Conservation (phyloP, 2,113 vertebrate genomes). For the Panthera leo region DNA sequence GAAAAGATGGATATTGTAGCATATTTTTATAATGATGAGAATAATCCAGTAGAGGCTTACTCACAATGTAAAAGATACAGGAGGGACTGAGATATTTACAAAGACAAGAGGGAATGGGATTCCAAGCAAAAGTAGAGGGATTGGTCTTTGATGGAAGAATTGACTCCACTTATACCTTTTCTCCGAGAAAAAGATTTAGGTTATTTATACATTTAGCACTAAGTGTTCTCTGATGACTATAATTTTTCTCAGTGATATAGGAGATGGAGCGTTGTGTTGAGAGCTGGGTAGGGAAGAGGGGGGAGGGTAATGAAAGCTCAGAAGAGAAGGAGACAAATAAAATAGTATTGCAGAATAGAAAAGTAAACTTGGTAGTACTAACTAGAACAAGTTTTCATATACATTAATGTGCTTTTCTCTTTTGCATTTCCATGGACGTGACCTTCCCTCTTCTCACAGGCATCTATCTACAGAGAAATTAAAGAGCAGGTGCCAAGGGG, state of each 20-base stretch:
- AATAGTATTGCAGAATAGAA: background rate
- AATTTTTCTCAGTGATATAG: constrained; percentile 38
- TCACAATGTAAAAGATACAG: background rate
- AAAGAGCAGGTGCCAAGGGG: background rate
- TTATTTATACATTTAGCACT: background rate
- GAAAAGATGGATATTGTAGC: background rate
- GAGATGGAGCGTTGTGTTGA: background rate
- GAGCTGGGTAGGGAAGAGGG: background rate
- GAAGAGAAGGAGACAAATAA: background rate
- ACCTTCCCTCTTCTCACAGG: background rate
- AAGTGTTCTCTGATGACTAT: background rate
- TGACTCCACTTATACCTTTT: background rate
- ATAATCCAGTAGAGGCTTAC: background rate
- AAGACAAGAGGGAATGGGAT: background rate
- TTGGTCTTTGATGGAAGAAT: background rate
- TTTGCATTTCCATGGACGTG: background rate
- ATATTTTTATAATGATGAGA: constrained; percentile 11
- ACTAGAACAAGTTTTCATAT: background rate
- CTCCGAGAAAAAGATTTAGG: background rate
- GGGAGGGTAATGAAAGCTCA: background rate
- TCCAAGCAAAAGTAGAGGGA: background rate
- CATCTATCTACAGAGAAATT: background rate
- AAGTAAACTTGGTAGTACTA: background rate
- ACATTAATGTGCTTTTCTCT: background rate
- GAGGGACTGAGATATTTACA: background rate